Evolutionary conservation across 2,888 invertebrate species (phyloP), one percentile per base, ranked within the genome.

Genomic region (Altica lythri): DNA sequence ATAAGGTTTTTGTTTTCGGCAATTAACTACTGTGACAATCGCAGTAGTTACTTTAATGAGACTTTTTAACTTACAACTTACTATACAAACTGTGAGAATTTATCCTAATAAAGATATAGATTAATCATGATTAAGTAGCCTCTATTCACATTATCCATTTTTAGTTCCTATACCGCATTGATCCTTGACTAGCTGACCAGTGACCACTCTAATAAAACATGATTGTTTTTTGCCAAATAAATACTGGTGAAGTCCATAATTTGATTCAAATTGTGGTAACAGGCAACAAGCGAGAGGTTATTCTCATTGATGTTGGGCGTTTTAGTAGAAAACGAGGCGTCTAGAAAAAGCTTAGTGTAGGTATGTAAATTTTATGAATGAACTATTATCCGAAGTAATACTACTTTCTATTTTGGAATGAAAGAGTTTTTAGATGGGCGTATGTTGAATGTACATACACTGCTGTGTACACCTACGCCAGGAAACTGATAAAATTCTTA

Each of bases 321-420:
- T 47, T n/a, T 14, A 9, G 37, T 37, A 45, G 30, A 45, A 52
- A 51, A 51, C 44, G 51, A 51, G 38, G 45, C 52, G 45, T 46
- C 38, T 37, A 52, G 37, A 55, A 47, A 52, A 34, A 38, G 18
- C 35, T 17, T 40, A 44, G 46, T 53, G 46, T 53, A 45, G 53
- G 51, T 44, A 54, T 44, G 27, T 27, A 49, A 50, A 42, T 42
- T 35, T 62, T 61, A 62, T 64, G 64, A 64, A 64, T 64, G 62
- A 62, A 58, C 58, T 55, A 62, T 59, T 62, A 57, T 59, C 59
- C 62, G 60, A 61, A 60, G 59, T 62, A 64, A 62, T 59, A 46
- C 48, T 53, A 61, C 62, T 64, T 64, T 64, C 64, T 64, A 63
- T 60, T 61, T 61, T 54, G 52, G 42, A 56, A 54, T 29, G 53